Conservation (phyloP, 1,140 invertebrate species). For the Drosophila tani region DNA sequence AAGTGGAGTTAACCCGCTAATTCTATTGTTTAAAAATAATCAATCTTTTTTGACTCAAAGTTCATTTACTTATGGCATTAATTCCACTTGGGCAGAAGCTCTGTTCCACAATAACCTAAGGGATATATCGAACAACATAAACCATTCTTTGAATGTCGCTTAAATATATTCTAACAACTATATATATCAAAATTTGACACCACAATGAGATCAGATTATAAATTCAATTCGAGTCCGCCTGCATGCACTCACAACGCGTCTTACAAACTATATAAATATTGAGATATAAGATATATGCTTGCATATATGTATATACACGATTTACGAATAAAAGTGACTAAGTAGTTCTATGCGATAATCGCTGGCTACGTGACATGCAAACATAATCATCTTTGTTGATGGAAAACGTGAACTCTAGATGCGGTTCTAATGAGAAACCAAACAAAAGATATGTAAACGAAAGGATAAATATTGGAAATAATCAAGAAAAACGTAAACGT, state of each 20-base stretch:
- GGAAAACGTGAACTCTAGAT: slow-evolving; percentile 9
- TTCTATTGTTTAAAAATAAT: background rate
- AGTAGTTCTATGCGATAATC: slow-evolving; percentile 20
- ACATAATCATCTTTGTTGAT: slow-evolving; percentile 19
- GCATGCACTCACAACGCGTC: slow-evolving; percentile 25
- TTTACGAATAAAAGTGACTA: slow-evolving; percentile 25
- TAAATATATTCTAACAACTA: slow-evolving; percentile 23
- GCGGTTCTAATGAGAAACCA: slow-evolving; percentile 25
- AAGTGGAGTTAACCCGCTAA: slow-evolving; percentile 5
- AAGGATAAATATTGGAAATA: slow-evolving; percentile 28
- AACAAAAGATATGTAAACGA: slow-evolving; percentile 27
- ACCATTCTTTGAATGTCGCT: slow-evolving; percentile 24
- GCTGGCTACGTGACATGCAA: slow-evolving; percentile 45
- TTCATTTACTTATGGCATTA: background rate
- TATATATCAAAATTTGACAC: slow-evolving; percentile 6
- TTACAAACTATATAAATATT: slow-evolving; percentile 27
- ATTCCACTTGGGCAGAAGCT: slow-evolving; percentile 4
- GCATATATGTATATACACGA: slow-evolving; percentile 10
- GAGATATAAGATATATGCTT: slow-evolving; percentile 4
- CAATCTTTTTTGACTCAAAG: background rate
- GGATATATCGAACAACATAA: slow-evolving; percentile 21
- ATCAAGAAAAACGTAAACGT: slow-evolving; percentile 9
- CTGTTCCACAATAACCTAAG: slow-evolving; percentile 9
- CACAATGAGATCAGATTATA: slow-evolving; percentile 5
- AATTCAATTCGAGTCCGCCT: background rate